A percentile compares a stretch with the other conserved stretches of the same genome.
These are phyloP conservation scores for Eurytoma adleriae DNA, from an alignment of 2,888 invertebrate genomes.

Conservation along the genomic window DNA sequence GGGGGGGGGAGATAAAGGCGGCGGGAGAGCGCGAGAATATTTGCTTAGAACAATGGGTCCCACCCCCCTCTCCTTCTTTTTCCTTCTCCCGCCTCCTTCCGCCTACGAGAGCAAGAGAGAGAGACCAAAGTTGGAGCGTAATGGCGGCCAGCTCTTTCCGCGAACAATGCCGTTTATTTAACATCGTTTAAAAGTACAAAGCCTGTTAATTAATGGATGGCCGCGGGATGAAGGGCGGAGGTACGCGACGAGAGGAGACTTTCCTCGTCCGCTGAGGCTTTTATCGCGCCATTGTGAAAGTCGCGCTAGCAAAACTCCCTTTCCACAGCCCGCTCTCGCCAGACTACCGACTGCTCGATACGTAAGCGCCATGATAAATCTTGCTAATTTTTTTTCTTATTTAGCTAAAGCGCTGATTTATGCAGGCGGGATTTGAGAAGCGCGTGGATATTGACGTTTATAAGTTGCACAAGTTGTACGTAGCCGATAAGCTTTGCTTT, in stretches of 20 bases:
- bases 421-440: not conserved
- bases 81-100: not conserved
- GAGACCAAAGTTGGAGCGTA: constrained; percentile 68
- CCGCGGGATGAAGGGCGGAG: constrained; percentile 29
- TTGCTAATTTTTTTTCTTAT: too few relatives aligned
- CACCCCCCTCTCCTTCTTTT: constrained; percentile 16
- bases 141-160: constrained; percentile 71
- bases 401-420: too few relatives aligned
- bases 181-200: constrained; percentile 76
- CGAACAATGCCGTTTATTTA: constrained; percentile 75
- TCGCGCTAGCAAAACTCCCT: constrained; percentile 11
- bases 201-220: constrained; percentile 76
- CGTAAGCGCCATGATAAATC: constrained; percentile 3
- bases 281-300: constrained; percentile 47
- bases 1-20: constrained; percentile 55
- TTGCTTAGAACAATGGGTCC: constrained; percentile 70
- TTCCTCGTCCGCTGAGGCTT: constrained; percentile 34
- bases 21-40: constrained; percentile 62
- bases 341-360: not conserved
- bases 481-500: too few relatives aligned
- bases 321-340: not conserved
- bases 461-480: too few relatives aligned
- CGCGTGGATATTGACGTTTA: too few relatives aligned
- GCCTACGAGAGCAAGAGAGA: constrained; percentile 7
- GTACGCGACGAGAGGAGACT: constrained; percentile 19